Evolutionary conservation across 2,113 vertebrate species (phyloP).

Genomic region (Zapornia atra): DNA sequence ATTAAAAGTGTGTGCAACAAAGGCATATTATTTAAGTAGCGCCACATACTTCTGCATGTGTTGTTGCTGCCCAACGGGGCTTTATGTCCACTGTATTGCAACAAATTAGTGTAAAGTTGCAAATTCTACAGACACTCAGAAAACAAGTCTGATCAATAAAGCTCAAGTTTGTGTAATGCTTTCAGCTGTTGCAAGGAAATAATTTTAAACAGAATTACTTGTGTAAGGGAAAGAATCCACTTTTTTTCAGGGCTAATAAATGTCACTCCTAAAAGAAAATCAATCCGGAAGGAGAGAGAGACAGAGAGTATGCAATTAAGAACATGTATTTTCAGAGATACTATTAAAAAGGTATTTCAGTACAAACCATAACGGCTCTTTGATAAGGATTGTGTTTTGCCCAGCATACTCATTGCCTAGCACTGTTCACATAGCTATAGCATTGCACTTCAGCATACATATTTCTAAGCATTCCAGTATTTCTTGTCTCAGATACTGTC

Average conservation of each 20-base stretch:
- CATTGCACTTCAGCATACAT: fast-evolving
- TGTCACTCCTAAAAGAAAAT: background rate
- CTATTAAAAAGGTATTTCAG: background rate
- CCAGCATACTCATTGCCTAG: background rate
- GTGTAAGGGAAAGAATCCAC: background rate
- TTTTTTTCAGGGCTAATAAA: background rate
- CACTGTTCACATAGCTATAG: background rate
- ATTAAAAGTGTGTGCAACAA: background rate
- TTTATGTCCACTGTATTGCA: background rate
- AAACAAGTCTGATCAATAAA: background rate
- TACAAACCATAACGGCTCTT: background rate
- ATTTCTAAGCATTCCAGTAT: background rate
- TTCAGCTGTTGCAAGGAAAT: background rate
- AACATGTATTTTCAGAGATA: background rate
- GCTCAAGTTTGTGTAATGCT: background rate
- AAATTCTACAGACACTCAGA: constrained; percentile 2
- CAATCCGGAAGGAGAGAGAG: background rate
- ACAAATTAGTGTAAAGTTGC: background rate
- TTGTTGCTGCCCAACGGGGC: background rate
- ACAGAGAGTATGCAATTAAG: background rate
- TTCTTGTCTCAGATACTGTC: background rate
- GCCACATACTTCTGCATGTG: background rate
- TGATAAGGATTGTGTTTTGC: background rate
- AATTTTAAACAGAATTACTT: background rate
- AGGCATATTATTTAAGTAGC: background rate